A percentile compares a stretch with the other conserved stretches of the same genome.
These are phyloP conservation scores for Thysanoteuthis rhombus DNA, from an alignment of 2,888 invertebrate genomes.

Conservation along the genomic window DNA sequence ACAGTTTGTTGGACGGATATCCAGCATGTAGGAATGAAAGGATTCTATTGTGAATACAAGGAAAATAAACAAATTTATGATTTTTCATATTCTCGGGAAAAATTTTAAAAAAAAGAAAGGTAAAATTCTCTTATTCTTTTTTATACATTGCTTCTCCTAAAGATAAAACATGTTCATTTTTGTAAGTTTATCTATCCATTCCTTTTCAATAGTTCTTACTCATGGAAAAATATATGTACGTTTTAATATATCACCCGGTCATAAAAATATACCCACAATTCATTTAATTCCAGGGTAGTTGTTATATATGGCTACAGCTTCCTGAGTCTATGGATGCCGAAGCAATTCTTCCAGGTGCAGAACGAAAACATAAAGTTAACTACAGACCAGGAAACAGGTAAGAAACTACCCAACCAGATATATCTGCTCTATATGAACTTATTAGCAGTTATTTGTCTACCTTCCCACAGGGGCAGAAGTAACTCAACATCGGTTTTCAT, in stretches of 20 bases:
- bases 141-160: neutral
- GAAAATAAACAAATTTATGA: too few relatives aligned
- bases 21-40: too few relatives aligned
- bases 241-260: neutral
- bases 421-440: too few relatives aligned
- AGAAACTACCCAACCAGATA: constrained; percentile 31
- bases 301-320: constrained; percentile 74
- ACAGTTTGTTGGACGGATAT: too few relatives aligned
- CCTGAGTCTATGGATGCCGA: constrained; percentile 65
- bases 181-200: neutral
- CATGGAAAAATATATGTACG: neutral
- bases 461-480: too few relatives aligned
- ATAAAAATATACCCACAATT: neutral
- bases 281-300: constrained; percentile 70
- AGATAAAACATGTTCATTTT: neutral
- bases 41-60: too few relatives aligned
- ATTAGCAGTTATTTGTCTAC: too few relatives aligned
- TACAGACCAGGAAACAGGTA: constrained; percentile 55
- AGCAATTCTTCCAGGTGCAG: constrained; percentile 43
- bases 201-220: neutral
- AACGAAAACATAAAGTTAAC: constrained; percentile 45
- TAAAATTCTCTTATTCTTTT: neutral
- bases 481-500: too few relatives aligned
- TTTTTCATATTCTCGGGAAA: neutral
- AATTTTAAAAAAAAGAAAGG: neutral